Percentiles rank a stretch among this genome's conserved stretches.
Conservation (phyloP, 2,797 vertebrate genomes). For the Alosa sapidissima region DNA sequence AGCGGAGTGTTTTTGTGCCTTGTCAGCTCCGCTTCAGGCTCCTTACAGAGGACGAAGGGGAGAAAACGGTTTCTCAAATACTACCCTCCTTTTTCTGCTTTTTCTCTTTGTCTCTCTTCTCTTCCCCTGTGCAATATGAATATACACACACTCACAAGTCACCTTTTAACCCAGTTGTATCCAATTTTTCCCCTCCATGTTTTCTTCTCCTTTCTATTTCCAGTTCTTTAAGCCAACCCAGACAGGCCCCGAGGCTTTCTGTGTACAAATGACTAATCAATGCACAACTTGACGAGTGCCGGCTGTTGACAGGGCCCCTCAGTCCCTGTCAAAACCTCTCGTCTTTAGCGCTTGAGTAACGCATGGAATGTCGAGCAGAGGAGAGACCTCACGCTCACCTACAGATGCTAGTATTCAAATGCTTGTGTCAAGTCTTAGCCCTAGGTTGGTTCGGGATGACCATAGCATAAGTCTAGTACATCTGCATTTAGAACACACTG, state of each 20-base stretch:
- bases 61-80: background rate
- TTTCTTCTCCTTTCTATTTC: constrained; percentile 9
- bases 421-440: constrained; percentile 33
- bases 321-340: constrained; percentile 37
- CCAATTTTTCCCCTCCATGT: background rate
- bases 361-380: constrained; percentile 25
- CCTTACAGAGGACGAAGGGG: background rate
- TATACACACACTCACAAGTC: background rate
- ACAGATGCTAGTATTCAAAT: constrained; percentile 31
- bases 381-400: constrained; percentile 28
- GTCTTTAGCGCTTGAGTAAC: constrained; percentile 16
- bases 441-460: background rate
- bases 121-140: background rate
- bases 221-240: constrained; percentile 2
- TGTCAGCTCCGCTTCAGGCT: constrained; percentile 11
- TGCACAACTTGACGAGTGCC: constrained; percentile 27
- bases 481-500: background rate
- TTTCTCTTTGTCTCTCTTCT: background rate
- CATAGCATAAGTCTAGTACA: background rate
- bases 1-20: background rate
- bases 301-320: constrained; percentile 24
- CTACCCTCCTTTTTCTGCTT: background rate
- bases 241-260: constrained; percentile 29
- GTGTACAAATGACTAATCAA: constrained; percentile 44
- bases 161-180: constrained; percentile 12